A percentile compares a stretch with the other conserved stretches of the same genome.
Conservation (phyloP, 53 echinoderm and acorn worm species). For the Glandiceps talaboti region DNA sequence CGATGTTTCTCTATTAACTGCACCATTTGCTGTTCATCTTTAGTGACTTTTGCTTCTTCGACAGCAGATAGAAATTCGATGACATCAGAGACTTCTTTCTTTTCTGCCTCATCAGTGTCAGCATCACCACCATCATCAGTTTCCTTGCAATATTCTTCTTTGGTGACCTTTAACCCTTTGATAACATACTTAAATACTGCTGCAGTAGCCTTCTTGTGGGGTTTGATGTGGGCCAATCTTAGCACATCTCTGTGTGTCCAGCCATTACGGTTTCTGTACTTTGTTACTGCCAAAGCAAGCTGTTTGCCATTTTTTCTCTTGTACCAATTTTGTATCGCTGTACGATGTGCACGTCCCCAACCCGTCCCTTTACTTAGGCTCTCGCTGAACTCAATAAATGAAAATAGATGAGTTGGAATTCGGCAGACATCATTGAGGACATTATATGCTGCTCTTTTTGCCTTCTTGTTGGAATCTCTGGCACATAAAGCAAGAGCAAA, state of each 20-base stretch:
- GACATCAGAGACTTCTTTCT: constrained; percentile 25
- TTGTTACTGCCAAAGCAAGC: constrained; percentile 55
- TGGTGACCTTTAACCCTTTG: constrained; percentile 44
- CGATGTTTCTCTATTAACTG: constrained; percentile 57
- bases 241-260: constrained; percentile 89
- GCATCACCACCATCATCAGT: background rate
- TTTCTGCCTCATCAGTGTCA: constrained; percentile 26
- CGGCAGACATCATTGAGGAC: constrained; percentile 48
- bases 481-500: constrained; percentile 56
- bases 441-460: constrained; percentile 54
- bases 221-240: constrained; percentile 72
- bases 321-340: constrained; percentile 68
- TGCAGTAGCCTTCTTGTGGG: constrained; percentile 39
- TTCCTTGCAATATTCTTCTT: constrained; percentile 1
- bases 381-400: constrained; percentile 65
- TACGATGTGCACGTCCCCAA: constrained; percentile 74
- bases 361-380: constrained; percentile 43
- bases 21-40: constrained; percentile 26
- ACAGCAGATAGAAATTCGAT: constrained; percentile 48
- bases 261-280: constrained; percentile 48
- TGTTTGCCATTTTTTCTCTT: constrained; percentile 47
- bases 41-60: constrained; percentile 38
- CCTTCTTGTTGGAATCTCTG: constrained; percentile 28
- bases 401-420: constrained; percentile 63
- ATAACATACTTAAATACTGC: constrained; percentile 65